These are phyloP conservation scores for Euproctis similis DNA, from an alignment of 2,888 invertebrate species.

Conservation along the genomic window DNA sequence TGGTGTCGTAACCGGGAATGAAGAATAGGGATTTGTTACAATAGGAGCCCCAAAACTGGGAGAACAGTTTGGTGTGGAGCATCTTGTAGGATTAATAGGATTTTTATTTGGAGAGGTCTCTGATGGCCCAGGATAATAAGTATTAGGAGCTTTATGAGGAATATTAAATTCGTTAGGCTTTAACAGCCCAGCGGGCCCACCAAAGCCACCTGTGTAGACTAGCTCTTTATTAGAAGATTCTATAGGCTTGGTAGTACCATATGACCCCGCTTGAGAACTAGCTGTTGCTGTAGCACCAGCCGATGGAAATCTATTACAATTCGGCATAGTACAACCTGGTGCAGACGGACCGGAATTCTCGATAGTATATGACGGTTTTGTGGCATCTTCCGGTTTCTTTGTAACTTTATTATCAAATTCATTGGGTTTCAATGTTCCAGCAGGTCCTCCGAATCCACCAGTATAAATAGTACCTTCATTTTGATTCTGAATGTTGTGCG, in stretches of 20 bases:
- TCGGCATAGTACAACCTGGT: conserved; percentile 6
- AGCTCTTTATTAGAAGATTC: conserved; percentile 6
- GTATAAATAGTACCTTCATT: conserved; percentile 18
- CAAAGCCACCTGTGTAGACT: conserved; percentile 32
- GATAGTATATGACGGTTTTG: conserved; percentile 1
- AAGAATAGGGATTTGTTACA: conserved; percentile 1
- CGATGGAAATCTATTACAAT: conserved; percentile 9
- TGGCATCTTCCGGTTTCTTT: conserved; percentile 4
- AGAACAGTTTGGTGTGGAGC: conserved; percentile 12
- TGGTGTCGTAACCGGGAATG: not conserved
- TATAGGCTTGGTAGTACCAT: conserved; percentile 8
- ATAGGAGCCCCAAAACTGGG: conserved; percentile 2
- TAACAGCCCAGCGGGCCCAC: conserved; percentile 30
- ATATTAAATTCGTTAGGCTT: conserved; percentile 16
- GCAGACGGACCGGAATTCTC: not conserved
- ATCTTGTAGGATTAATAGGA: conserved; percentile 6
- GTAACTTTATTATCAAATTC: conserved; percentile 8
- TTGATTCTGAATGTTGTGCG: conserved; percentile 13
- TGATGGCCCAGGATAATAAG: conserved; percentile 3
- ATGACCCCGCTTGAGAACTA: not conserved
- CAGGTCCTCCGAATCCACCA: conserved; percentile 23
- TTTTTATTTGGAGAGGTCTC: conserved; percentile 1
- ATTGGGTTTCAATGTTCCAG: conserved; percentile 15
- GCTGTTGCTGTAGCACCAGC: not conserved
- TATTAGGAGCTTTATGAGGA: conserved; percentile 5